These are phyloP conservation scores for Venturia canescens DNA, from an alignment of 1,140 invertebrate genomes.

Conservation along the genomic window DNA sequence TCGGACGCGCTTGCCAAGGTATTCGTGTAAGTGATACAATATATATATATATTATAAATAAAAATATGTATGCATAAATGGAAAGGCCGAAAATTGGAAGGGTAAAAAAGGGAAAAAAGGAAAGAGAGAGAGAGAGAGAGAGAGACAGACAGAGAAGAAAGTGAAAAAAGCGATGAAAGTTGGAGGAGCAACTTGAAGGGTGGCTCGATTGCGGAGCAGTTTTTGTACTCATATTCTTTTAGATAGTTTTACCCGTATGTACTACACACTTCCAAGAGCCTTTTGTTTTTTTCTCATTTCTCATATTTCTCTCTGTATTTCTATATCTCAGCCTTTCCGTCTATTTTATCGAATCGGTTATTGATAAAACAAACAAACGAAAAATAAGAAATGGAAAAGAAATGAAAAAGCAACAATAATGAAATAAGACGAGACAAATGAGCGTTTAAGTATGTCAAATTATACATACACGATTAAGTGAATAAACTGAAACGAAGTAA, in stretches of 20 bases:
- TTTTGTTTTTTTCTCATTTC: constrained; percentile 6
- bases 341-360: constrained; percentile 44
- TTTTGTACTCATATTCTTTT: constrained; percentile 74
- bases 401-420: background rate
- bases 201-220: constrained; percentile 61
- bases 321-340: constrained; percentile 40
- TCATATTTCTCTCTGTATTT: constrained; percentile 24
- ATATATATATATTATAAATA: constrained; percentile 37
- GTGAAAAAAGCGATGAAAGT: constrained; percentile 1
- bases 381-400: constrained; percentile 23
- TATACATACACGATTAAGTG: too few species aligned
- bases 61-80: constrained; percentile 11
- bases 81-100: background rate
- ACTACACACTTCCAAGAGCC: constrained; percentile 65
- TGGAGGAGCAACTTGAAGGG: constrained; percentile 32
- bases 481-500: too few species aligned
- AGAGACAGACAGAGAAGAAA: too few species aligned
- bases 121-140: too few species aligned
- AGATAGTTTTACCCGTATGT: constrained; percentile 71
- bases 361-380: constrained; percentile 30
- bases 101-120: too few species aligned
- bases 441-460: too few species aligned
- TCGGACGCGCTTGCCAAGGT: constrained; percentile 99
- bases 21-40: constrained; percentile 83
- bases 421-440: too few species aligned